Conservation (phyloP, 2,113 vertebrate genomes). For the Hirundichthys speculiger region DNA sequence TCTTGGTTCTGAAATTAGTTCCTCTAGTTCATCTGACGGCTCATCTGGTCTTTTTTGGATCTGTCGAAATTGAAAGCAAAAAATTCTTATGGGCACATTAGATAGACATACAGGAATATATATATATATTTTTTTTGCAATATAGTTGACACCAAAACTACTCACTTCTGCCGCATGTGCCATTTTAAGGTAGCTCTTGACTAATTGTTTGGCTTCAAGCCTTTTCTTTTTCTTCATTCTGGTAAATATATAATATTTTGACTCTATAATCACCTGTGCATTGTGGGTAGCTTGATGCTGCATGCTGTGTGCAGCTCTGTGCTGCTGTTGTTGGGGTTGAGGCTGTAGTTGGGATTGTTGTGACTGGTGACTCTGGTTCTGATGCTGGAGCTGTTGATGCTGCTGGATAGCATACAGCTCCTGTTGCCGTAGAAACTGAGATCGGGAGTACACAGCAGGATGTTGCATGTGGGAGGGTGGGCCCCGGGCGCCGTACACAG, state of each 20-base stretch:
- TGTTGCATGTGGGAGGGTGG: slow-evolving; percentile 93
- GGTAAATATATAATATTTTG: not conserved
- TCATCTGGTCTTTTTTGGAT: slow-evolving; percentile 88
- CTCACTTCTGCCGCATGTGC: too few relatives aligned
- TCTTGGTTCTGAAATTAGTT: slow-evolving; percentile 85
- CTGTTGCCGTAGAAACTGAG: slow-evolving; percentile 95
- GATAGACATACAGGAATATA: not conserved
- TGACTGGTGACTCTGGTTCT: slow-evolving; percentile 81
- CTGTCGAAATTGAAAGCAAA: slow-evolving; percentile 43
- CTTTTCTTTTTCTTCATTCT: too few relatives aligned
- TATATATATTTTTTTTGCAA: too few relatives aligned
- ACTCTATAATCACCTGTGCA: slow-evolving; percentile 67
- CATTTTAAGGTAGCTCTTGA: too few relatives aligned
- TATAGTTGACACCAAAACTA: too few relatives aligned
- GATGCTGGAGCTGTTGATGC: slow-evolving; percentile 85
- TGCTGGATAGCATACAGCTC: slow-evolving; percentile 94
- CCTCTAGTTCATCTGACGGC: slow-evolving; percentile 83
- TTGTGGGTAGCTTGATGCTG: slow-evolving; percentile 72
- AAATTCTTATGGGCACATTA: not conserved
- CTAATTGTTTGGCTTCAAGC: too few relatives aligned
- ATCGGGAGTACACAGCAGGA: slow-evolving; percentile 90
- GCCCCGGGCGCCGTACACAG: slow-evolving; percentile 90
- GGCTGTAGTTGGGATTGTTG: slow-evolving; percentile 77
- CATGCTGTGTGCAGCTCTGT: slow-evolving; percentile 65
- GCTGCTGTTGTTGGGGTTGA: slow-evolving; percentile 76